Evolutionary conservation across 2,113 vertebrate species (phyloP).

Genomic region (Platysternon megacephalum): DNA sequence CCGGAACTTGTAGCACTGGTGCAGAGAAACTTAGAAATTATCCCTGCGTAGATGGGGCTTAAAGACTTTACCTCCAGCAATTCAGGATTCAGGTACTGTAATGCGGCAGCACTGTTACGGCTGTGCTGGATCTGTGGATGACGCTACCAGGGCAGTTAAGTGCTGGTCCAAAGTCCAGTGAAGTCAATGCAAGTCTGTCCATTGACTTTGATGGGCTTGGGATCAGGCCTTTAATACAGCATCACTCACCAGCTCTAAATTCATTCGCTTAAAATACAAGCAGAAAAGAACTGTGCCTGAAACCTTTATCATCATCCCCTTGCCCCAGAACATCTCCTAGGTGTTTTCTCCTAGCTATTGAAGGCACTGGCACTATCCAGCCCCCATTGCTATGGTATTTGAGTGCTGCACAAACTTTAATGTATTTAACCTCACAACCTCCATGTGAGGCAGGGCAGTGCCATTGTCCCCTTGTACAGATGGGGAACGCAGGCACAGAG

Average conservation of each 20-base stretch:
- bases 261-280: neutral
- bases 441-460: neutral
- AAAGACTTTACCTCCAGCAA: neutral
- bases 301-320: neutral
- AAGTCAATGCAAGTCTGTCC: neutral
- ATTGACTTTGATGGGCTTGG: neutral
- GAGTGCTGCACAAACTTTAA: neutral
- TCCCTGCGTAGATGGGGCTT: neutral
- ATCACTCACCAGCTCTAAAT: neutral
- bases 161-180: neutral
- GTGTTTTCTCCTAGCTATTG: neutral
- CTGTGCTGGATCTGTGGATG: neutral
- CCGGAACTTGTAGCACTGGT: neutral
- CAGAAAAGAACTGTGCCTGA: neutral
- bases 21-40: neutral
- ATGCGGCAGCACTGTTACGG: neutral
- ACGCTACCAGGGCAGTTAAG: neutral
- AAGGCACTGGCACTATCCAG: neutral
- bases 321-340: neutral
- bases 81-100: neutral
- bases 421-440: neutral
- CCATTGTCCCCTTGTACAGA: neutral
- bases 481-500: neutral
- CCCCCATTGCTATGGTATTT: too few species aligned
- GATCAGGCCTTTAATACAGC: neutral